Evolutionary conservation across 2,797 vertebrate genomes (phyloP).

Genomic region (Psittacula derbiana): DNA sequence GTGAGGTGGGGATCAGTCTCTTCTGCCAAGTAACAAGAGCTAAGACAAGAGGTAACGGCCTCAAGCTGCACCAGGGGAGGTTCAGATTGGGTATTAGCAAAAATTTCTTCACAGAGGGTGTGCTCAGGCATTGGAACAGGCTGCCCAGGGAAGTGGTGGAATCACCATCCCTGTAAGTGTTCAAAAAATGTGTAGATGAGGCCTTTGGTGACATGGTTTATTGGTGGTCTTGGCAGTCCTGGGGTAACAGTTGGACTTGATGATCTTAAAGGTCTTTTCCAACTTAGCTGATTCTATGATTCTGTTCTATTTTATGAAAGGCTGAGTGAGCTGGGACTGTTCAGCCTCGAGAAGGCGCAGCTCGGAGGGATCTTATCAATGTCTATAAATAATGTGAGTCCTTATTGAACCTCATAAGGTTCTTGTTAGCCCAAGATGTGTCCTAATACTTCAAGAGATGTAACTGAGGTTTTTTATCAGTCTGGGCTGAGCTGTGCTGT

Average conservation of each 20-base stretch:
- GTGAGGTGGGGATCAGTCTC: neutral
- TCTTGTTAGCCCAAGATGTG: neutral
- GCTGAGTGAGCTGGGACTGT: neutral
- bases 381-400: neutral
- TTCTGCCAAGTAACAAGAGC: neutral
- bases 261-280: neutral
- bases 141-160: neutral
- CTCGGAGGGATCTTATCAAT: neutral
- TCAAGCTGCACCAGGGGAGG: neutral
- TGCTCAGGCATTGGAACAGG: neutral
- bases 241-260: neutral
- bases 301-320: too few relatives aligned
- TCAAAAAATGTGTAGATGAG: neutral
- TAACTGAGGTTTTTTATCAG: neutral
- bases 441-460: neutral
- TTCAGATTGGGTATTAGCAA: neutral
- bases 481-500: neutral
- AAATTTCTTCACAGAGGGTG: neutral
- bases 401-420: neutral
- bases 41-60: neutral
- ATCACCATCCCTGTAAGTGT: neutral
- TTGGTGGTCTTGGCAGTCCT: neutral
- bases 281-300: neutral
- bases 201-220: neutral
- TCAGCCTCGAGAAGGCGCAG: neutral